phyloP scores from a whole-genome alignment of 2,888 invertebrate species.

The Beris chalybata region DNA sequence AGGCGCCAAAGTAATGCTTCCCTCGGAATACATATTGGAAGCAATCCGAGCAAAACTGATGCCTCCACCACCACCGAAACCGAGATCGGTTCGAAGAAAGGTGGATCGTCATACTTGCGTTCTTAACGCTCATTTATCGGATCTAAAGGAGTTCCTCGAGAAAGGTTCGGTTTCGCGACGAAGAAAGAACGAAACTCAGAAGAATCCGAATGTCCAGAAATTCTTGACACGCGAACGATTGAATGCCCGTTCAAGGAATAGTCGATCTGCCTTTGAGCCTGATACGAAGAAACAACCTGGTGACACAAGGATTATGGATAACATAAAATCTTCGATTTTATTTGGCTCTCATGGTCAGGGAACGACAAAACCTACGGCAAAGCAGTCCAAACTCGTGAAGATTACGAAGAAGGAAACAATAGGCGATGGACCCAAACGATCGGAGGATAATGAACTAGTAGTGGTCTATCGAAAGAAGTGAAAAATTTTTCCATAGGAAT shows the following conservation, averaged over 20 bases:
- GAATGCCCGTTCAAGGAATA: not conserved
- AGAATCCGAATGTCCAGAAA: slow-evolving; percentile 12
- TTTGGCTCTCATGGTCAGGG: not conserved
- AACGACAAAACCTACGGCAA: not conserved
- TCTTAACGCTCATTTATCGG: slow-evolving; percentile 21
- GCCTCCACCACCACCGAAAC: not conserved
- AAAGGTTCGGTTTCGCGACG: slow-evolving; percentile 24
- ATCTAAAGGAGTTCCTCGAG: slow-evolving; percentile 34
- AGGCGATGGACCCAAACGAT: slow-evolving; percentile 19
- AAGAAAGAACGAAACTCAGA: slow-evolving; percentile 10
- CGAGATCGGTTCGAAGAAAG: slow-evolving; percentile 7
- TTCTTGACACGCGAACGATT: slow-evolving; percentile 3
- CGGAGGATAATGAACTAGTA: slow-evolving; percentile 19
- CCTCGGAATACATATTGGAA: slow-evolving; percentile 22
- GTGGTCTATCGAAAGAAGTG: slow-evolving; percentile 26
- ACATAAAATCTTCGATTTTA: slow-evolving; percentile 5
- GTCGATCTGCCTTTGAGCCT: slow-evolving; percentile 1
- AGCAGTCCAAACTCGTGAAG: not conserved
- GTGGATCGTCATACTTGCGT: slow-evolving; percentile 23
- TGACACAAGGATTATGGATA: not conserved
- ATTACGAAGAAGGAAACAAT: slow-evolving; percentile 9
- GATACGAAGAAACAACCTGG: not conserved
- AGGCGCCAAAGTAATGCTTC: slow-evolving; percentile 26
- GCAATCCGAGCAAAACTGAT: slow-evolving; percentile 5
- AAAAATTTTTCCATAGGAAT: not conserved